phyloP scores from a whole-genome alignment of 1,140 invertebrate genomes.

The Bicyclus anynana region DNA sequence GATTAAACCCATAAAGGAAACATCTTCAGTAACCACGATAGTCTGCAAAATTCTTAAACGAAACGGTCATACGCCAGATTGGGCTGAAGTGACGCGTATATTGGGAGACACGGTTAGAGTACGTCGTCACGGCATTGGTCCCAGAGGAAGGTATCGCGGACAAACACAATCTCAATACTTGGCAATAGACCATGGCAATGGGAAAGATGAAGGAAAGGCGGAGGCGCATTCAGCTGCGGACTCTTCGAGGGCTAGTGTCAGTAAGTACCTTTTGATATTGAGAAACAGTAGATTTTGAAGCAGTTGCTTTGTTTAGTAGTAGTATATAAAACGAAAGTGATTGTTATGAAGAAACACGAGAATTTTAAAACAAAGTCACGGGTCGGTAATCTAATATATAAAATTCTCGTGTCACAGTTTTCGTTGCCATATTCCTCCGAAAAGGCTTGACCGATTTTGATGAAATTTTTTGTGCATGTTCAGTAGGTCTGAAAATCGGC shows the following conservation, averaged over 20 bases:
- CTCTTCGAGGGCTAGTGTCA: constrained; percentile 85
- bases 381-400: no score
- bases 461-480: no score
- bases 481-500: no score
- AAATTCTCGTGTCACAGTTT: no score
- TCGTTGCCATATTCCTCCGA: no score
- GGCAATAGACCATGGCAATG: constrained; percentile 77
- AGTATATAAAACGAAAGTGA: no score
- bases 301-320: no score
- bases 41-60: constrained; percentile 36
- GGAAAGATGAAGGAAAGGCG: constrained; percentile 82
- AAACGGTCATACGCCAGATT: constrained; percentile 16
- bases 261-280: constrained; percentile 80
- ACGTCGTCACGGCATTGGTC: constrained; percentile 37
- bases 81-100: constrained; percentile 10
- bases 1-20: constrained; percentile 23
- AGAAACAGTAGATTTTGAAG: no score
- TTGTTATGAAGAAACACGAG: no score
- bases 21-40: constrained; percentile 10
- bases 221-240: constrained; percentile 86
- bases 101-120: constrained; percentile 21
- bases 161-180: constrained; percentile 91
- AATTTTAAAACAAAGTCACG: no score
- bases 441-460: no score
- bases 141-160: constrained; percentile 76